Evolutionary conservation across 2,113 vertebrate genomes (phyloP), one percentile per base, ranked within the genome.

Genomic region (Thamnaconus septentrionalis): DNA sequence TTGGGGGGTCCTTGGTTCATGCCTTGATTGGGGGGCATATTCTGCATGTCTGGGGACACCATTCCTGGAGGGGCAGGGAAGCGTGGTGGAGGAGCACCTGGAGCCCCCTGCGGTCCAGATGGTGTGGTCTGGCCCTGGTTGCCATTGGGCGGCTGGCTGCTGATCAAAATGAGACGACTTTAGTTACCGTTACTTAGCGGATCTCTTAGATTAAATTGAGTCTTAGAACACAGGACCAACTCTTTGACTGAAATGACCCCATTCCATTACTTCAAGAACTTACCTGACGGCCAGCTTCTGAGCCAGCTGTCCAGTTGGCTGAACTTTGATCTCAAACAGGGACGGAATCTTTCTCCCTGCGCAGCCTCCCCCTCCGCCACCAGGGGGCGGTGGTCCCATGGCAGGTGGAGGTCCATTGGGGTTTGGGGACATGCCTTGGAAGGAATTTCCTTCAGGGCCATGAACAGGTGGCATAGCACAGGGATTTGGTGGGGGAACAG

Each of bases 231-330:
- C 18, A 46, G 41, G 2, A 62, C 3, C n/a, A 3, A 6, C 50
- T 53, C 8, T 53, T 6, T 5, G 51, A 6, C 50, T 11, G n/a
- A 18, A 18, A 7, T n/a, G 41, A 48, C 57, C 48, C 31, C 7
- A 2, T 9, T 49, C 7, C 47, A 12, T 6, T 1, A 44, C 44
- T 56, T 1, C 58, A 1, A 52, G 46, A 4, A 39, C 86, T 79
- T 64, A 98, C 96, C 95, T 94, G 41, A 95, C 94, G 0, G 95
- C 94, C 69, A 98, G 88, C 56, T 98, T 98, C 76, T 98, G 95
- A 0, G 96, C 96, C 74, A 98, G 86, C 78, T 98, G 96, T 54
- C 94, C 95, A 0, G 96, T 98, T 6, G 96, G 96, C 51, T 96
- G 92, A 6, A 98, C 96, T 52, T 97, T 96, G 3, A 98, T 96